Conservation (phyloP, 2,888 invertebrate species). For the Ypsolopha scabrella region DNA sequence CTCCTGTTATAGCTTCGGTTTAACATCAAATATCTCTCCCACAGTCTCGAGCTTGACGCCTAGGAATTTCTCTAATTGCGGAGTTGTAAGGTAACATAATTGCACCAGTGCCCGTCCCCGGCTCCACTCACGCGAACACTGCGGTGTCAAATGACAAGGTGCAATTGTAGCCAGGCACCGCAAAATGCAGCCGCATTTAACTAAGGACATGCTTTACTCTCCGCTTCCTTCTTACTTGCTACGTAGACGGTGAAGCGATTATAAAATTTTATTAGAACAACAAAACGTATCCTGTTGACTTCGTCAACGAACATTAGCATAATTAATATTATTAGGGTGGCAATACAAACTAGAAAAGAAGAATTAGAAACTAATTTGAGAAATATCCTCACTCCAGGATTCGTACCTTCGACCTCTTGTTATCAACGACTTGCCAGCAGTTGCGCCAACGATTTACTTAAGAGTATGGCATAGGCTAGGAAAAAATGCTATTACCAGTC, state of each 20-base stretch:
- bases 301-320: too few species aligned
- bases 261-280: too few species aligned
- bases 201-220: neutral
- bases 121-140: constrained; percentile 10
- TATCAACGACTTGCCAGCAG: too few species aligned
- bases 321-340: too few species aligned
- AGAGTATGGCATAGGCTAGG: too few species aligned
- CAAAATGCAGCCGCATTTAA: neutral
- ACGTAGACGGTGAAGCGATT: neutral
- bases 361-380: too few species aligned
- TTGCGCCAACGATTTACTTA: too few species aligned
- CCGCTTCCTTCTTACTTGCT: neutral
- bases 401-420: too few species aligned
- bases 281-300: too few species aligned
- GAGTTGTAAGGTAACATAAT: constrained; percentile 24
- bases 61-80: constrained; percentile 46
- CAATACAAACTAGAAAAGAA: too few species aligned
- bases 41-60: constrained; percentile 24
- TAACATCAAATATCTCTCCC: constrained; percentile 39
- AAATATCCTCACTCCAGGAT: too few species aligned
- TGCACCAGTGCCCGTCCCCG: constrained; percentile 14
- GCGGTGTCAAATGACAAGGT: constrained; percentile 9
- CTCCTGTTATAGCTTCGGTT: neutral
- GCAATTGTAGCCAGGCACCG: constrained; percentile 2
- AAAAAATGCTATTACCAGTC: too few species aligned